phyloP scores from a whole-genome alignment of 2,888 invertebrate genomes.

The Philonicus albiceps region DNA sequence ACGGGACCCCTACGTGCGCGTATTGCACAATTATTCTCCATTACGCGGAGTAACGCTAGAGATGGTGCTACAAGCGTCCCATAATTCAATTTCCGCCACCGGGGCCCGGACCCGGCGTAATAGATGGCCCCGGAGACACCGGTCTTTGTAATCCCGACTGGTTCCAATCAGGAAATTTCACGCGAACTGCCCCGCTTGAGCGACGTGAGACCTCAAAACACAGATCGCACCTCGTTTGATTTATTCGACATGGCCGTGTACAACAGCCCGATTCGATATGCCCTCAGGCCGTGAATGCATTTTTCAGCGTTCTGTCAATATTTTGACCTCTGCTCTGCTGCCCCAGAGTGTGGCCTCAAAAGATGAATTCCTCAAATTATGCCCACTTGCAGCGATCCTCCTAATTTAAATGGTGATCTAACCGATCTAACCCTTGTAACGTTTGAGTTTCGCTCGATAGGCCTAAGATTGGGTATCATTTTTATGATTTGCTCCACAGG shows the following conservation, averaged over 20 bases:
- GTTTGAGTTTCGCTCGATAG: not conserved
- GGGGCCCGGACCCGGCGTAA: not conserved
- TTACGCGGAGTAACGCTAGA: not conserved
- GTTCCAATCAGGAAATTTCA: slow-evolving; percentile 34
- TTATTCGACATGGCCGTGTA: slow-evolving; percentile 42
- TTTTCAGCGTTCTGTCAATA: slow-evolving; percentile 5
- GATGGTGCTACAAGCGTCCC: not conserved
- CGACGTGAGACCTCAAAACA: slow-evolving; percentile 43
- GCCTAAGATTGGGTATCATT: not conserved
- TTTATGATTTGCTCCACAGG: not conserved
- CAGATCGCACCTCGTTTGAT: slow-evolving; percentile 40
- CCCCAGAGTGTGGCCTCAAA: not conserved
- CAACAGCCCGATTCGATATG: slow-evolving; percentile 31
- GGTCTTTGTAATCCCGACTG: not conserved
- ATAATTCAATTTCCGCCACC: slow-evolving; percentile 25
- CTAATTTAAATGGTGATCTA: not conserved
- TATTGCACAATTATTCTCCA: slow-evolving; percentile 11
- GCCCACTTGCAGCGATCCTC: not conserved
- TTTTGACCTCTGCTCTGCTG: not conserved
- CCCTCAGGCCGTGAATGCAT: not conserved
- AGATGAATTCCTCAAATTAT: not conserved
- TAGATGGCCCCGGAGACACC: not conserved
- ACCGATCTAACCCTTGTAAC: not conserved
- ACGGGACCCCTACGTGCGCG: not conserved
- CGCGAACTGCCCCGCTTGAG: not conserved